A percentile compares a stretch with the other conserved stretches of the same genome.
phyloP scores from a whole-genome alignment of 2,113 vertebrate genomes.

The Hippolais icterina region DNA sequence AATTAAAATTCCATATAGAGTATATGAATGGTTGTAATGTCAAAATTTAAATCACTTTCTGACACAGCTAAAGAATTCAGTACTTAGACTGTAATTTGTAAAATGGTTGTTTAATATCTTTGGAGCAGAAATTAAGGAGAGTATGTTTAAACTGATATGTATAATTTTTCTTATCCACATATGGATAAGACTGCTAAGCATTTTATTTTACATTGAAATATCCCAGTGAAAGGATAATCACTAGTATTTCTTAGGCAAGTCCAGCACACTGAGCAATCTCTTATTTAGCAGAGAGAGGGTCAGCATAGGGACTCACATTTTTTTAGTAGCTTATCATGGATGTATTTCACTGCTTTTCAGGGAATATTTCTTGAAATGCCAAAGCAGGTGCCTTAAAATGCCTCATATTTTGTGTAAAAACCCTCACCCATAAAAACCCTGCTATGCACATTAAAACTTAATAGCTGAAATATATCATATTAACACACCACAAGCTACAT shows the following conservation, averaged over 20 bases:
- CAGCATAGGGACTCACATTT: neutral
- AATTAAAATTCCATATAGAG: neutral
- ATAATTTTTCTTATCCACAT: neutral
- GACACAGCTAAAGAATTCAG: neutral
- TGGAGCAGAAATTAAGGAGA: neutral
- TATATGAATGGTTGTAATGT: neutral
- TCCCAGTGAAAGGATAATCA: neutral
- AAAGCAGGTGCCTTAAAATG: constrained; percentile 68
- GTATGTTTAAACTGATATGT: neutral
- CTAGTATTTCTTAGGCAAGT: neutral
- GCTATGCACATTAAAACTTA: constrained; percentile 57
- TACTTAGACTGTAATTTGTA: neutral
- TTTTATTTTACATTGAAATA: neutral
- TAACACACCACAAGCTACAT: constrained; percentile 37
- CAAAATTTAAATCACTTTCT: neutral
- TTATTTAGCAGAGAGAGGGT: neutral
- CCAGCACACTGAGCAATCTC: neutral
- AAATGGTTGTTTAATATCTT: neutral
- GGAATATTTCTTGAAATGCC: constrained; percentile 66
- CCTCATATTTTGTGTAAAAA: constrained; percentile 44
- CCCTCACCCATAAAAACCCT: constrained; percentile 38
- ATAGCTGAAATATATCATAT: constrained; percentile 64
- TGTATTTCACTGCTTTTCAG: constrained; percentile 41
- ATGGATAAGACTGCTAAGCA: neutral
- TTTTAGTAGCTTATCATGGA: constrained; percentile 24